Evolutionary conservation across 2,888 invertebrate genomes (phyloP), one percentile per base, ranked within the genome.

Genomic region (Drosophila limbata): DNA sequence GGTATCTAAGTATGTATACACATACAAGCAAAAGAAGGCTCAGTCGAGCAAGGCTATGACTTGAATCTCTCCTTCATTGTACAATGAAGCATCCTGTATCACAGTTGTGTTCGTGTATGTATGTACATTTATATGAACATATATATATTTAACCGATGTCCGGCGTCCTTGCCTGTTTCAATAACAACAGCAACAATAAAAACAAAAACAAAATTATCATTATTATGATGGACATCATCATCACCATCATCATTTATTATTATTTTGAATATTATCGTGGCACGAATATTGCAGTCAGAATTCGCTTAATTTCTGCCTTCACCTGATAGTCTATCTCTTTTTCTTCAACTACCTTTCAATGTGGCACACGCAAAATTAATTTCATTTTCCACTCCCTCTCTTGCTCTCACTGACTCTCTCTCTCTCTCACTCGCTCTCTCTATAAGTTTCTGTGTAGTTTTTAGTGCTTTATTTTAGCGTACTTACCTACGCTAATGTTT

Each of bases 401-500:
- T 25, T 62, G 21, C 50, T 47, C 11, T 28, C 31, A 25, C 21
- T 28, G 39, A 9, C 25, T 21, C 42, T 35, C 25, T 33, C 21
- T 48, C 39, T 19, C 52, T 0, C 33, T 31, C 55, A 13, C 28
- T 11, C n/a, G 33, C 39, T 15, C 10, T 21, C 9, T 11, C 25
- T 48, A n/a, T n/a, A n/a, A n/a, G 15, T 51, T 13, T 28, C 28
- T 13, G 9, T 55, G 35, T 57, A 57, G 37, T 51, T 31, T 50
- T 31, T 35, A 45, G 21, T 51, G 19, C 19, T 63, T 40, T 69
- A 63, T 53, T 62, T 60, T 56, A 69, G 73, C 69, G 77, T 68
- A 84, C 74, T 87, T 84, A 82, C 83, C 83, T 85, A 88, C 74
- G 80, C 72, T 82, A 83, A 83, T 88, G 69, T 79, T 82, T 88